phyloP scores from a whole-genome alignment of 2,797 vertebrate species.

The Zenarchopterus dispar region DNA sequence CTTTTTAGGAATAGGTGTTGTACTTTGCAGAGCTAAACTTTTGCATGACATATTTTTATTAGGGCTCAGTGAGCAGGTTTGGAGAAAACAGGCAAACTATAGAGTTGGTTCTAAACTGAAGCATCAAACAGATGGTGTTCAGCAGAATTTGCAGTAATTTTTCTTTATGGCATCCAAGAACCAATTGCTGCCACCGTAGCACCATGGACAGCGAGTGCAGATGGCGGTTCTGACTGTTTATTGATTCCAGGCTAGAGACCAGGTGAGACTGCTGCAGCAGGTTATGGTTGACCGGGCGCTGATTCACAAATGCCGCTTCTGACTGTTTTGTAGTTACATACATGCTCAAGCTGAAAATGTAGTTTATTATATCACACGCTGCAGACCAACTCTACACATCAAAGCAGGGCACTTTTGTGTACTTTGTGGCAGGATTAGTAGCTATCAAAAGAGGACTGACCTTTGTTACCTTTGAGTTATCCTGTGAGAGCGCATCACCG shows the following conservation, averaged over 20 bases:
- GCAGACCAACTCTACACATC: constrained; percentile 1
- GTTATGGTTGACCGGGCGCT: constrained; percentile 13
- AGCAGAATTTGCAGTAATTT: constrained; percentile 61
- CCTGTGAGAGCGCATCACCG: constrained; percentile 32
- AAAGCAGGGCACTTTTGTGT: constrained; percentile 1
- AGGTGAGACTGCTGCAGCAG: constrained; percentile 41
- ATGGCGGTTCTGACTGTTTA: constrained; percentile 55
- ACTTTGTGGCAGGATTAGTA: not conserved
- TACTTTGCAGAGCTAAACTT: not conserved
- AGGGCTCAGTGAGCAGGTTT: constrained; percentile 29
- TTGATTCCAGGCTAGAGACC: constrained; percentile 36
- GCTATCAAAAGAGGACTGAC: constrained; percentile 59
- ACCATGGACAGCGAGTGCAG: constrained; percentile 40
- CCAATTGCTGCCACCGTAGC: constrained; percentile 23
- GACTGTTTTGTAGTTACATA: constrained; percentile 16
- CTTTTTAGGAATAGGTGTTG: too few species aligned
- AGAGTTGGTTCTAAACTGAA: constrained; percentile 45
- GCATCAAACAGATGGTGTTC: constrained; percentile 64
- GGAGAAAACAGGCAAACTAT: constrained; percentile 29
- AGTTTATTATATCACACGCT: constrained; percentile 1
- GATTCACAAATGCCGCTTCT: constrained; percentile 13
- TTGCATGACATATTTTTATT: constrained; percentile 38
- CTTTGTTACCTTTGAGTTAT: constrained; percentile 47
- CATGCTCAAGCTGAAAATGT: not conserved
- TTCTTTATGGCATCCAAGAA: constrained; percentile 55